Evolutionary conservation across 2,888 invertebrate genomes (phyloP).

Genomic region (Cactoblastis cactorum): DNA sequence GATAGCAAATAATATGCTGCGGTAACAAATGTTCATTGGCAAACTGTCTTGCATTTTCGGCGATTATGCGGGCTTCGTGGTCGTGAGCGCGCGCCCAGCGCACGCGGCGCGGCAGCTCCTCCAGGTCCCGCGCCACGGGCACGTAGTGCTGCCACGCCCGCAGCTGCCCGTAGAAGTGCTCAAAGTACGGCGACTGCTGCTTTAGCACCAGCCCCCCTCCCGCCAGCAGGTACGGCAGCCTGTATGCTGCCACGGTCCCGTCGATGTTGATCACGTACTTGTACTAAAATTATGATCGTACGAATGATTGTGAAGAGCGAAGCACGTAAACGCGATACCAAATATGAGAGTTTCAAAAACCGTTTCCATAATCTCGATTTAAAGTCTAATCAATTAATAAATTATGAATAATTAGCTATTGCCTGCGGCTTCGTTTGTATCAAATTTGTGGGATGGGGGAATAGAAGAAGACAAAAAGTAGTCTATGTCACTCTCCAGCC

Average conservation of each 20-base stretch:
- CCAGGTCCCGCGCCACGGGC: slow-evolving; percentile 88
- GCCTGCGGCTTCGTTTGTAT: too few relatives aligned
- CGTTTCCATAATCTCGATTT: too few relatives aligned
- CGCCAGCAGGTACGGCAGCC: slow-evolving; percentile 93
- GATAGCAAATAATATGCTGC: slow-evolving; percentile 92
- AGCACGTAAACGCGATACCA: too few relatives aligned
- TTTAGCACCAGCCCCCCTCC: slow-evolving; percentile 94
- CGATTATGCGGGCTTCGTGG: slow-evolving; percentile 81
- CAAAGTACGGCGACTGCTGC: slow-evolving; percentile 95
- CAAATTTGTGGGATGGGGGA: too few relatives aligned
- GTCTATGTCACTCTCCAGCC: too few relatives aligned
- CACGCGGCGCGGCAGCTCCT: slow-evolving; percentile 88
- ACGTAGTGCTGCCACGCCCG: slow-evolving; percentile 89
- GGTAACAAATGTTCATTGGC: slow-evolving; percentile 89
- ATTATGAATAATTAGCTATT: too few relatives aligned
- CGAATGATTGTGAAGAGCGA: too few relatives aligned
- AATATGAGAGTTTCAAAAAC: too few relatives aligned
- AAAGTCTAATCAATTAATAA: too few relatives aligned
- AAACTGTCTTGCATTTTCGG: slow-evolving; percentile 83
- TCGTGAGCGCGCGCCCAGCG: slow-evolving; percentile 89
- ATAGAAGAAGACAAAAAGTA: too few relatives aligned
- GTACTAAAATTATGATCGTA: slow-evolving; percentile 81
- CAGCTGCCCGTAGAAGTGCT: slow-evolving; percentile 93
- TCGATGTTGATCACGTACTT: slow-evolving; percentile 97
- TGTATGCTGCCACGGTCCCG: slow-evolving; percentile 97